Base-by-base conservation (phyloP, 2,113 vertebrate species). In the Elachura formosa region DNA sequence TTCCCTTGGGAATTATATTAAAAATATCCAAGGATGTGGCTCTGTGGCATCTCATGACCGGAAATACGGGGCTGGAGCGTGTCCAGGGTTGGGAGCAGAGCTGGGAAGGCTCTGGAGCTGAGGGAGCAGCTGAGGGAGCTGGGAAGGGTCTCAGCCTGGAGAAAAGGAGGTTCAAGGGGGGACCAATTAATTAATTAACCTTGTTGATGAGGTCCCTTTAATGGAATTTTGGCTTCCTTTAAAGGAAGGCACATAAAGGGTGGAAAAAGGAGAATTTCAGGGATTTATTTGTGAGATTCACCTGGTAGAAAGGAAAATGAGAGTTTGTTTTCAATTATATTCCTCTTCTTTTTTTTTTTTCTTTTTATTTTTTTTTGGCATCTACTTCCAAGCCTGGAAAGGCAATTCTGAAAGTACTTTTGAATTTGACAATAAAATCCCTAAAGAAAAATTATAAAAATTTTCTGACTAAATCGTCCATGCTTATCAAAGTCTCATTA, bases 11-110 rank as follows among this genome's bases (percentile, higher is more conserved):
- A 85, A 54, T 4, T 16, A 11, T 33, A 9, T 45, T 14, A 31
- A 61, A 82, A 52, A 40, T 14, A 3, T 33, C 52, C 25, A 40
- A 41, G 46, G 34, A 10, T n/a, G 46, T 23, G 14, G 17, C 21
- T 17, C 29, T n/a, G 25, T 9, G 26, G 8, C 26, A 31, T 21
- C 29, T 28, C 29, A 11, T 4, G 34, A 20, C 10, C 12, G 29
- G 49, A 24, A 28, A 40, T 5, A 4, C 0, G 1, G 6, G 18
- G 23, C 29, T 84, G 58, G 58, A 55, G 28, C 3, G 0, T 7
- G 13, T 26, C 46, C 22, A 4, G 59, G 4, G 28, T 4, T 40
- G 14, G n/a, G 48, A 63, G 63, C 0, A 1, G 40, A 63, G 38
- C 38, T 54, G 58, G 45, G 29, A n/a, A 69, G 3, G 28, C 18